Percentiles rank a stretch among this genome's conserved stretches.
Evolutionary conservation across 2,113 vertebrate species (phyloP).

Genomic region (Plecturocebus donacophilus): DNA sequence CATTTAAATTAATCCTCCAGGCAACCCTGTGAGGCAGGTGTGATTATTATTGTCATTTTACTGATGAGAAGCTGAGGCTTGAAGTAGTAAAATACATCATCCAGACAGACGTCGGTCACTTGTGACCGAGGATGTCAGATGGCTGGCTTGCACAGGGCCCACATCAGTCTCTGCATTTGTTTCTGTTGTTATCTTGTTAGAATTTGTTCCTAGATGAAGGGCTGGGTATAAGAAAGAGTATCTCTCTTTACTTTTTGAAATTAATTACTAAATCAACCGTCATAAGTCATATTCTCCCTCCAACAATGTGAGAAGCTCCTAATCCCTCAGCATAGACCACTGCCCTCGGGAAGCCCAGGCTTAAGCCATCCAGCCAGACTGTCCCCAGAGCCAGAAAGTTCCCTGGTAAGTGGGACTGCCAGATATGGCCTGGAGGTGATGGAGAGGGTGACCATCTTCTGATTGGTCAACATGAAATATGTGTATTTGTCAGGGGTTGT

Average conservation of each 20-base stretch:
- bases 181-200: neutral
- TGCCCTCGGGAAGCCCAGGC: neutral
- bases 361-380: neutral
- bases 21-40: neutral
- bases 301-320: neutral
- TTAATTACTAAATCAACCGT: neutral
- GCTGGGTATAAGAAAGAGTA: too few species aligned
- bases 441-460: neutral
- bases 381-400: neutral
- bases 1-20: neutral
- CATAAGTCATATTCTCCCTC: neutral
- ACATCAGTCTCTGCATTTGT: neutral
- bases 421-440: accelerated
- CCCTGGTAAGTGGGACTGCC: accelerated
- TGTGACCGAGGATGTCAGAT: neutral
- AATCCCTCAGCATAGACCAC: neutral
- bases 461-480: neutral
- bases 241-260: neutral
- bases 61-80: neutral
- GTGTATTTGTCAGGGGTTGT: neutral
- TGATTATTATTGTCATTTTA: neutral
- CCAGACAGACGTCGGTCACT: neutral
- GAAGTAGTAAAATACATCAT: neutral
- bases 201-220: neutral
- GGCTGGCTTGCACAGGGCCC: accelerated